Conservation (phyloP, 2,888 invertebrate species). For the Mamestra brassicae region DNA sequence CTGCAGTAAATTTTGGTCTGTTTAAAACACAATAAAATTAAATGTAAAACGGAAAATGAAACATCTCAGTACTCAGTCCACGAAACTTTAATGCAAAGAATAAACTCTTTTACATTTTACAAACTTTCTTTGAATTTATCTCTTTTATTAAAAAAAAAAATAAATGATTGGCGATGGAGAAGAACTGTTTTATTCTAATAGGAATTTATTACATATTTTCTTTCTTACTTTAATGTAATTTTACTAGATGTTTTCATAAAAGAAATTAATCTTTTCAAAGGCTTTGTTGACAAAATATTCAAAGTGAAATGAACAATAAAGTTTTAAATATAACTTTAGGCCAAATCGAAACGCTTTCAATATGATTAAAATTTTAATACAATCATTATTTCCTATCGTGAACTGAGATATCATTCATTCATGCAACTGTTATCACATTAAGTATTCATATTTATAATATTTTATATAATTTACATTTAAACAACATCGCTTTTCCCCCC, state of each 20-base stretch:
- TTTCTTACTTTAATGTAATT: slow-evolving; percentile 7
- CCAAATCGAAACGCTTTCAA: slow-evolving; percentile 25
- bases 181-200: slow-evolving; percentile 10
- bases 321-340: slow-evolving; percentile 32
- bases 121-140: background rate
- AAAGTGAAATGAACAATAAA: slow-evolving; percentile 1
- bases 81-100: slow-evolving; percentile 25
- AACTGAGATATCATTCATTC: slow-evolving; percentile 44
- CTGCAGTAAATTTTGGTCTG: slow-evolving; percentile 57
- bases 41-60: slow-evolving; percentile 42
- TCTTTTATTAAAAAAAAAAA: slow-evolving; percentile 3
- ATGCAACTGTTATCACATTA: slow-evolving; percentile 71
- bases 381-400: slow-evolving; percentile 20
- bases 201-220: slow-evolving; percentile 7
- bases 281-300: background rate
- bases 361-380: slow-evolving; percentile 3
- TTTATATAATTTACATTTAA: slow-evolving; percentile 74
- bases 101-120: slow-evolving; percentile 7
- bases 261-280: background rate
- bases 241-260: background rate
- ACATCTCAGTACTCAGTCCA: slow-evolving; percentile 55
- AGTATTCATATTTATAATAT: slow-evolving; percentile 61
- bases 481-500: slow-evolving; percentile 70
- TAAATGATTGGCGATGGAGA: background rate
- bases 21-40: slow-evolving; percentile 47